Base-by-base conservation (phyloP, 2,888 invertebrate species). In the Chaitophorus viminalis region DNA sequence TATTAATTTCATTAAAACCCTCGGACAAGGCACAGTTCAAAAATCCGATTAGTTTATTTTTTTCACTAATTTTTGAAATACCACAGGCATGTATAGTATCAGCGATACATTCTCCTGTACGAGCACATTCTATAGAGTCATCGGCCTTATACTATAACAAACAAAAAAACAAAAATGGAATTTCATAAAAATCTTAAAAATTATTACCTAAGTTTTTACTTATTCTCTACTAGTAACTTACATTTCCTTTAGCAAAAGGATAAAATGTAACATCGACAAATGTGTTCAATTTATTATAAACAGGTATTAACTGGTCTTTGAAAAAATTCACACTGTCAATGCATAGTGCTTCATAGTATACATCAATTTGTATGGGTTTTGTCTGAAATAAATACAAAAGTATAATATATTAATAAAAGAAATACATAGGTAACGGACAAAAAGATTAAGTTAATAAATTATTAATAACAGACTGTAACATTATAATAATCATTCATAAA, bases 81-180 rank as follows among this genome's bases (percentile, higher is more conserved):
- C 21, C 75, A 54, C 87, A 87, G 39, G 87, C 81, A 18, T 87
- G 87, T 33, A 87, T 33, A 65, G 5, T 65, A 60, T 87, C 87
- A 39, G 74, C 79, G 18, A 18, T 21, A 60, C 87, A 87, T 74
- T 87, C 79, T 17, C 14, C n/a, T 0, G 5, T 6, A 60, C 87
- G 79, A 0, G 0, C 1, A 65, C 87, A 87, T 25, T 8, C 18
- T 18, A 65, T 18, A 21, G 18, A 11, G 0, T 33, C 31, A 60
- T 46, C 25, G 0, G 1, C 18, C 33, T 74, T 68, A 8, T 8
- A 11, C 68, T 68, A 3, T 18, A 46, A 46, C 4, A 1, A 68
- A 29, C 9, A 14, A 14, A 68, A 68, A 68, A n/a, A n/a, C n/a
- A n/a, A n/a, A n/a, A n/a, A n/a, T n/a, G 3, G 25, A 29, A 29